Evolutionary conservation across 2,888 invertebrate species (phyloP).

Genomic region (Hydrotaea diabolus): DNA sequence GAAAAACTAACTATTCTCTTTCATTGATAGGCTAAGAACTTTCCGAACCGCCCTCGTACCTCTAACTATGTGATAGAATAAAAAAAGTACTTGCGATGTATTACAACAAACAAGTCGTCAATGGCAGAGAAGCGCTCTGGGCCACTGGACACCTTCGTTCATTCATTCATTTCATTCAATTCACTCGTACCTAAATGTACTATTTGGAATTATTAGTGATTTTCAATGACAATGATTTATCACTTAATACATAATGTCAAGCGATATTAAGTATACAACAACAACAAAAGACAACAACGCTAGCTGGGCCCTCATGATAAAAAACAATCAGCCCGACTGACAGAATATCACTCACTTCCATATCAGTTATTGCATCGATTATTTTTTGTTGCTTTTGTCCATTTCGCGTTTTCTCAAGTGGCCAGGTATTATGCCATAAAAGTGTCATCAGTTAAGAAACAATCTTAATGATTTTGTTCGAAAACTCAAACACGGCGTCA

Average conservation of each 20-base stretch:
- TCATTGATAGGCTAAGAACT: too few species aligned
- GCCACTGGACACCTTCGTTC: too few species aligned
- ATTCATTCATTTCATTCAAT: too few species aligned
- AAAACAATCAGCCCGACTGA: not conserved
- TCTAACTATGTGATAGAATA: too few species aligned
- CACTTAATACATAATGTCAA: not conserved
- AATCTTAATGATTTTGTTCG: not conserved
- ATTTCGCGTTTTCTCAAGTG: not conserved
- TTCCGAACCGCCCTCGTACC: too few species aligned
- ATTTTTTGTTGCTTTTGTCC: not conserved
- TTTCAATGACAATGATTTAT: not conserved
- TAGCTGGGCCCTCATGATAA: not conserved
- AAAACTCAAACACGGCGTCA: not conserved
- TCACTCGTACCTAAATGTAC: not conserved
- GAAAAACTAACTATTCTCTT: too few species aligned
- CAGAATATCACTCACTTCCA: not conserved
- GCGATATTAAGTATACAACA: not conserved
- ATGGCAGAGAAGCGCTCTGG: too few species aligned
- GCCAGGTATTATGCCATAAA: not conserved
- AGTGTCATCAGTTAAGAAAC: not conserved
- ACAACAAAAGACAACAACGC: not conserved
- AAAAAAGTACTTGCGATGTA: too few species aligned
- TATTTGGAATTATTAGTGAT: too few species aligned
- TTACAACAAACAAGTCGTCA: too few species aligned
- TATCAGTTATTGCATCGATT: not conserved